Percentiles rank a stretch among this genome's conserved stretches.
Conservation (phyloP, 2,888 invertebrate species). For the Drosophila imparisetae region DNA sequence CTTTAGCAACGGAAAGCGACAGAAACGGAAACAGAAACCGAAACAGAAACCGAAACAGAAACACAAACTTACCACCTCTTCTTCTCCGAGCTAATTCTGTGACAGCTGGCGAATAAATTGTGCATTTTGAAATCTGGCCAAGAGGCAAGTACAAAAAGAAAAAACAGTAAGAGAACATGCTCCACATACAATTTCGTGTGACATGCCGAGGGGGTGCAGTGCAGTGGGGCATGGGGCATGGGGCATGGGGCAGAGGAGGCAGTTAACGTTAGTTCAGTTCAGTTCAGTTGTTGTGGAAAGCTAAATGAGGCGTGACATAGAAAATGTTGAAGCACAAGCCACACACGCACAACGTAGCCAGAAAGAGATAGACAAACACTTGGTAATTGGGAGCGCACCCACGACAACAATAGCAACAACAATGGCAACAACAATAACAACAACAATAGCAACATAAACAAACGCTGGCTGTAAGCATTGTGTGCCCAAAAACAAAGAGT, state of each 20-base stretch:
- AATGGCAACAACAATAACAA: conserved; percentile 13
- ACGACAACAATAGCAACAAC: conserved; percentile 31
- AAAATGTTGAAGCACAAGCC: conserved; percentile 48
- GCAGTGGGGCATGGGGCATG: not conserved
- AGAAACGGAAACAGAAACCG: conserved; percentile 7
- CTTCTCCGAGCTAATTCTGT: conserved; percentile 30
- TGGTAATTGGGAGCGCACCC: conserved; percentile 64
- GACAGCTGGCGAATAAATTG: conserved; percentile 40
- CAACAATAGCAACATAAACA: conserved; percentile 24
- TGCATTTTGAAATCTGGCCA: conserved; percentile 54
- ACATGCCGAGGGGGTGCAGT: conserved; percentile 13
- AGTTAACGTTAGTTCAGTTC: conserved; percentile 29
- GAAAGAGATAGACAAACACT: conserved; percentile 34
- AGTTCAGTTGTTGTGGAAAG: conserved; percentile 66
- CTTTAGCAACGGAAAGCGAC: conserved; percentile 4
- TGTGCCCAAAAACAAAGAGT: conserved; percentile 36
- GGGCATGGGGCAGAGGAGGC: not conserved
- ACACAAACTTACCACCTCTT: conserved; percentile 16
- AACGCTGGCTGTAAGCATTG: conserved; percentile 39
- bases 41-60: not conserved
- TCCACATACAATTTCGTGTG: conserved; percentile 44
- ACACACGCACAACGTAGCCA: conserved; percentile 30
- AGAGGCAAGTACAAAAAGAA: conserved; percentile 25
- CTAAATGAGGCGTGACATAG: conserved; percentile 78
- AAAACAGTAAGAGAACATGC: conserved; percentile 42